phyloP scores from a whole-genome alignment of 2,113 vertebrate species.

The Halichoerus grypus region DNA sequence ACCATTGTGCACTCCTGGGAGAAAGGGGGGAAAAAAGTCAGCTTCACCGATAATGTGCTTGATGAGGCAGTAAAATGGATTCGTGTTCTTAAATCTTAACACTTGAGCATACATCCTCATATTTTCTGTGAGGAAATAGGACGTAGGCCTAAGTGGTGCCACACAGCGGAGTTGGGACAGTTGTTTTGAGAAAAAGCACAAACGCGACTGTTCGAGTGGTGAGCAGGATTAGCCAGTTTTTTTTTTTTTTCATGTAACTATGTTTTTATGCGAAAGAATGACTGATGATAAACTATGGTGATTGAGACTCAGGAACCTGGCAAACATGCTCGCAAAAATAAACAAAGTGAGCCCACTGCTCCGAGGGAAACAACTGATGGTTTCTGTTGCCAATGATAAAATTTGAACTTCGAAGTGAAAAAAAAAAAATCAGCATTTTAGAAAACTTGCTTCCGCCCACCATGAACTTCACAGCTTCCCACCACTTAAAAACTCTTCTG shows the following conservation, averaged over 20 bases:
- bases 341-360: neutral
- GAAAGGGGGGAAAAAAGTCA: neutral
- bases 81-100: neutral
- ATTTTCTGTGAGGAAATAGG: neutral
- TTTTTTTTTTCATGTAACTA: neutral
- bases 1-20: neutral
- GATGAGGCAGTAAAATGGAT: neutral
- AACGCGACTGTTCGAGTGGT: rapidly evolving
- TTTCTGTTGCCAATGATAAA: neutral
- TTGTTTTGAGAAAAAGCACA: neutral
- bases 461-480: neutral
- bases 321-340: neutral
- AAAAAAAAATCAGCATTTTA: neutral
- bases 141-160: neutral
- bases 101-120: neutral
- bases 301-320: neutral
- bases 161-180: neutral
- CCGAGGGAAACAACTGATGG: neutral
- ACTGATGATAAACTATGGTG: neutral
- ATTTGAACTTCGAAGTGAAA: neutral
- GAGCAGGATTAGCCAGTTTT: neutral
- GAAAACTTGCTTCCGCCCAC: neutral
- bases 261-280: neutral
- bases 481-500: neutral
- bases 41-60: neutral